Conservation (phyloP, 2,113 vertebrate genomes). For the Stercorarius parasiticus region DNA sequence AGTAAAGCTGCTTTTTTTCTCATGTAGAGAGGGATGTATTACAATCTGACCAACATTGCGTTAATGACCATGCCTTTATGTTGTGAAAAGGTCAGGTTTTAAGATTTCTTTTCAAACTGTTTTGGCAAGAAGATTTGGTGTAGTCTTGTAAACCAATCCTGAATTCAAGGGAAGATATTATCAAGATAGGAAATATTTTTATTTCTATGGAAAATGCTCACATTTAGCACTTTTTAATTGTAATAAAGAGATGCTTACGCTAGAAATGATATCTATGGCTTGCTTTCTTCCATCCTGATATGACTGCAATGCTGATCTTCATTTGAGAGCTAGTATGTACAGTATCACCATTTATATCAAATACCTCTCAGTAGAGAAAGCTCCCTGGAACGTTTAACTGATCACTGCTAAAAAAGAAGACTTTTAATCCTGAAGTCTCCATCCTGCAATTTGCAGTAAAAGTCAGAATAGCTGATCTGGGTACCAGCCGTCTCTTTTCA, state of each 20-base stretch:
- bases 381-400: background rate
- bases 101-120: background rate
- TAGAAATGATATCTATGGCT: background rate
- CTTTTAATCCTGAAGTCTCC: background rate
- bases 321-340: background rate
- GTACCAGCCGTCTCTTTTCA: constrained; percentile 7
- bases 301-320: background rate
- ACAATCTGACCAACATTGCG: background rate
- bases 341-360: background rate
- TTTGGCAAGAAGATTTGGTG: background rate
- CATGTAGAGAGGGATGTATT: background rate
- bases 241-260: background rate
- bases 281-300: background rate
- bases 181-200: background rate
- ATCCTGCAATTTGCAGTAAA: background rate
- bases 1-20: background rate
- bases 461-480: background rate
- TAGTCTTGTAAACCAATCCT: background rate
- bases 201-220: background rate
- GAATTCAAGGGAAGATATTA: background rate
- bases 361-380: background rate
- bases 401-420: background rate
- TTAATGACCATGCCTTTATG: background rate
- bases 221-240: background rate
- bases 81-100: background rate